A percentile compares a stretch with the other conserved stretches of the same genome.
phyloP scores from a whole-genome alignment of 2,113 vertebrate genomes.

The Aegotheles bennettii region DNA sequence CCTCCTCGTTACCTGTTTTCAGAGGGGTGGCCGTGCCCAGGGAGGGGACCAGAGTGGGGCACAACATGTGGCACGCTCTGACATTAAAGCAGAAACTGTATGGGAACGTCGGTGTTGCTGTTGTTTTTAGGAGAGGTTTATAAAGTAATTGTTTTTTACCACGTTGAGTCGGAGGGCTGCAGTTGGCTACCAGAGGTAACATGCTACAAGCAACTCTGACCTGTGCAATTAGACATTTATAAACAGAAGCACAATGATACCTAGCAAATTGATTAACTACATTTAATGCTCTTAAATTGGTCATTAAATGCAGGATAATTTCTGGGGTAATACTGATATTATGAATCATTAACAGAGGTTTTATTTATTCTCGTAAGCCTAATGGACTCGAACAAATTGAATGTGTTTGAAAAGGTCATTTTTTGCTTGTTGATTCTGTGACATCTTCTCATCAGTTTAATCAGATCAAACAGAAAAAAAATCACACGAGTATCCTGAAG shows the following conservation, averaged over 20 bases:
- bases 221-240: conserved; percentile 67
- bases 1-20: conserved; percentile 56
- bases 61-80: not conserved
- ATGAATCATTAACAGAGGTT: conserved; percentile 60
- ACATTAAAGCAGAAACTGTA: not conserved
- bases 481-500: not conserved
- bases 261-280: conserved; percentile 68
- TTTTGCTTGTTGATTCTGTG: conserved; percentile 27
- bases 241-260: conserved; percentile 55
- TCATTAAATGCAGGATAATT: conserved; percentile 61
- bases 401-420: conserved; percentile 55
- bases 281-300: conserved; percentile 67
- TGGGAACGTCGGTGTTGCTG: not conserved
- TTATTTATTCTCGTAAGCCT: conserved; percentile 67
- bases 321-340: conserved; percentile 60
- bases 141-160: not conserved
- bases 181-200: conserved; percentile 39
- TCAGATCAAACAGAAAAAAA: conserved; percentile 6
- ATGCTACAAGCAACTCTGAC: conserved; percentile 6
- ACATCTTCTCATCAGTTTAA: conserved; percentile 26
- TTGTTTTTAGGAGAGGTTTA: not conserved
- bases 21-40: accelerated
- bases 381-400: conserved; percentile 58
- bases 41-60: accelerated
- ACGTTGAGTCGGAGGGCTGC: not conserved